Evolutionary conservation across 2,797 vertebrate species (phyloP).

Genomic region (Gymnocypris eckloni): DNA sequence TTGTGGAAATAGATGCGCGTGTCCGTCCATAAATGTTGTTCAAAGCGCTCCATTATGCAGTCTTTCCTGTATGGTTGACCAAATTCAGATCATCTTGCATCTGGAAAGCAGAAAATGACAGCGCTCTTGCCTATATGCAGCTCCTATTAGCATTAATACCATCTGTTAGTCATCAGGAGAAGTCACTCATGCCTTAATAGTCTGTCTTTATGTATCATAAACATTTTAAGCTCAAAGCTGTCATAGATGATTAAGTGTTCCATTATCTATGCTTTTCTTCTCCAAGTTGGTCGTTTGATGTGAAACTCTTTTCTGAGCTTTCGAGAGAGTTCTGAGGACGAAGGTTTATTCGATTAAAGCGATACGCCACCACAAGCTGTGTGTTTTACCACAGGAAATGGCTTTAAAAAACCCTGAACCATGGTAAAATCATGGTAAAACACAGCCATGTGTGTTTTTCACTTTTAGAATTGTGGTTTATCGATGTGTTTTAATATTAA

Average conservation of each 20-base stretch:
- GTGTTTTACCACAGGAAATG: neutral
- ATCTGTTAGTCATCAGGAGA: conserved; percentile 80
- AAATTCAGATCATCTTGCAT: conserved; percentile 46
- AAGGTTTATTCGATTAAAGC: conserved; percentile 9
- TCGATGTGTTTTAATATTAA: neutral
- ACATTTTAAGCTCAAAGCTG: conserved; percentile 62
- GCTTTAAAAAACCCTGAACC: neutral
- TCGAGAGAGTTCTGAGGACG: neutral
- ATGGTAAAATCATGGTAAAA: neutral
- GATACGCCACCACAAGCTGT: neutral
- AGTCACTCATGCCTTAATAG: conserved; percentile 80
- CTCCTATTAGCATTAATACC: conserved; percentile 70
- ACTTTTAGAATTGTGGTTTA: neutral
- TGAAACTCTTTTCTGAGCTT: conserved; percentile 35
- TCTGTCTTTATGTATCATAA: conserved; percentile 73
- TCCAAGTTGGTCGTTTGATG: conserved; percentile 54
- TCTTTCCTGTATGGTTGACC: conserved; percentile 48
- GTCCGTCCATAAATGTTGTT: conserved; percentile 37
- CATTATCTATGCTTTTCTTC: conserved; percentile 78
- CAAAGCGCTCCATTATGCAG: conserved; percentile 27
- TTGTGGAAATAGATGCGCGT: conserved; percentile 27
- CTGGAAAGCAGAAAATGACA: conserved; percentile 42
- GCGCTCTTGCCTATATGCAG: conserved; percentile 18
- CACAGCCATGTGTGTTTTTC: neutral
- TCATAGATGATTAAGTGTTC: conserved; percentile 82